phyloP scores from a whole-genome alignment of 2,113 vertebrate species.

The Xenopus tropicalis region DNA sequence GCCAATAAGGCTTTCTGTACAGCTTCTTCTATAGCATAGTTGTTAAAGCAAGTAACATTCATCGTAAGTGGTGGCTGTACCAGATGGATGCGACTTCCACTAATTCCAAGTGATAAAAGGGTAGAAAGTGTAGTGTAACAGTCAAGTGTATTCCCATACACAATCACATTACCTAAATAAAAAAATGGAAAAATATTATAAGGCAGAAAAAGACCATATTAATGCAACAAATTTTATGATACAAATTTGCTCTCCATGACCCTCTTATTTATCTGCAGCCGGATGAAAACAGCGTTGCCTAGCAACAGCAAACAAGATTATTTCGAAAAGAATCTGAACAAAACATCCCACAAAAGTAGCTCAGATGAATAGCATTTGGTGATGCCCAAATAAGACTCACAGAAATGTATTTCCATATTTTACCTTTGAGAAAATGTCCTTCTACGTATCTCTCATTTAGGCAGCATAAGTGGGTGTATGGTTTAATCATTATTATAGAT shows the following conservation, averaged over 20 bases:
- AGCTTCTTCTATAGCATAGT: constrained; percentile 53
- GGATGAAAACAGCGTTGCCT: constrained; percentile 68
- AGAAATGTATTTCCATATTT: constrained; percentile 47
- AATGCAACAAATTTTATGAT: constrained; percentile 61
- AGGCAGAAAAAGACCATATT: constrained; percentile 58
- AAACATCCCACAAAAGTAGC: constrained; percentile 70
- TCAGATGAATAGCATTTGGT: constrained; percentile 59
- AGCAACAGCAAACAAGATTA: constrained; percentile 71
- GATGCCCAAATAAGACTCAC: constrained; percentile 52
- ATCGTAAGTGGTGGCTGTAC: constrained; percentile 61
- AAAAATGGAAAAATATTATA: constrained; percentile 34
- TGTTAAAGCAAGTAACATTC: constrained; percentile 57
- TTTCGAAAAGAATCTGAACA: constrained; percentile 67
- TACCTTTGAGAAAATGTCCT: not conserved
- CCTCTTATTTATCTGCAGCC: constrained; percentile 63
- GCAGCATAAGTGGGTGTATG: too few relatives aligned
- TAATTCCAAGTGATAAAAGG: constrained; percentile 71
- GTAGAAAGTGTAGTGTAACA: constrained; percentile 71
- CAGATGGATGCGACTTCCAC: constrained; percentile 70
- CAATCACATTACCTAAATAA: constrained; percentile 73
- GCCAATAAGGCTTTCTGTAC: constrained; percentile 54
- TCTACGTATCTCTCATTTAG: too few relatives aligned
- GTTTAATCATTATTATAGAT: too few relatives aligned
- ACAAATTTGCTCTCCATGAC: constrained; percentile 60
- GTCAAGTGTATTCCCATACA: constrained; percentile 83